Percentiles rank a stretch among this genome's conserved stretches.
Conservation (phyloP, 2,797 vertebrate genomes). For the Choloepus didactylus region DNA sequence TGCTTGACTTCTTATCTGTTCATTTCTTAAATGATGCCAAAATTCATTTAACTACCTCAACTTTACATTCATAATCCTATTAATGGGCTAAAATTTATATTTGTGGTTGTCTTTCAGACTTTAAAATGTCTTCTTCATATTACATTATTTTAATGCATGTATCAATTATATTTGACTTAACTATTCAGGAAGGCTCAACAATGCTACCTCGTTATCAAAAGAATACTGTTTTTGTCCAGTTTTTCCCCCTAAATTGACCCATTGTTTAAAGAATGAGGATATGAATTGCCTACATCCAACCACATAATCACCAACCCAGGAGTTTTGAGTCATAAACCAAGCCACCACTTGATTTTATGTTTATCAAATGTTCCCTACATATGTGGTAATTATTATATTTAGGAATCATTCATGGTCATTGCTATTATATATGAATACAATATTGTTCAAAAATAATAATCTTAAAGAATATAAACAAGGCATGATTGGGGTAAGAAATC, state of each 20-base stretch:
- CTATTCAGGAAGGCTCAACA: neutral
- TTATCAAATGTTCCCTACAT: neutral
- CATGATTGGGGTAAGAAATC: neutral
- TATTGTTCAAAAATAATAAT: neutral
- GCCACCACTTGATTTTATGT: neutral
- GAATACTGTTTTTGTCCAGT: neutral
- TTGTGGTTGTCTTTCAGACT: neutral
- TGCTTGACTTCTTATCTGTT: too few species aligned
- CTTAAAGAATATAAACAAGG: neutral
- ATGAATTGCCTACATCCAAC: neutral
- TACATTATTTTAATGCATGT: neutral
- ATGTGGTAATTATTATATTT: neutral
- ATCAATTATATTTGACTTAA: neutral
- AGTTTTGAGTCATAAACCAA: neutral
- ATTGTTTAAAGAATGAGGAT: neutral
- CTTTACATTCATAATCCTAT: too few species aligned
- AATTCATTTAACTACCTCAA: too few species aligned
- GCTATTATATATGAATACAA: neutral
- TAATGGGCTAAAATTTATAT: neutral
- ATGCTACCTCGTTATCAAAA: neutral
- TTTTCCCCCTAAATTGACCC: neutral
- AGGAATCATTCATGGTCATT: neutral
- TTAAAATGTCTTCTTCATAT: neutral
- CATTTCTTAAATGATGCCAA: too few species aligned
- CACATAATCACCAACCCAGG: neutral